phyloP scores from a whole-genome alignment of 2,797 vertebrate genomes.

The Micrastur ruficollis region DNA sequence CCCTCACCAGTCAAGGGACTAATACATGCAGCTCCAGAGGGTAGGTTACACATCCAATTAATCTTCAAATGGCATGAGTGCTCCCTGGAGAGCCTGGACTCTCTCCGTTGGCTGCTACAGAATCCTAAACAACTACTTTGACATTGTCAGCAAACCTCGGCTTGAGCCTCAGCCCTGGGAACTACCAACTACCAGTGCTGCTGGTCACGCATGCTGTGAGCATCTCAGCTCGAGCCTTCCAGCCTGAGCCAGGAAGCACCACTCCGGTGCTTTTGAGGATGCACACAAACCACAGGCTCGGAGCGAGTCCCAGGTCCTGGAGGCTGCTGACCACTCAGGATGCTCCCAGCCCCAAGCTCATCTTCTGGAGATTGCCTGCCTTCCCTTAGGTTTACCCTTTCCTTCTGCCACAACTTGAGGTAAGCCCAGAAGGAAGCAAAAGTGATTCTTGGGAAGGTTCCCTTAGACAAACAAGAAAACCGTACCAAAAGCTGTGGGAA shows the following conservation, averaged over 20 bases:
- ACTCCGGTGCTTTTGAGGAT: neutral
- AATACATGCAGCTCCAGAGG: neutral
- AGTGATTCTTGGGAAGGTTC: neutral
- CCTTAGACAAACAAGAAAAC: neutral
- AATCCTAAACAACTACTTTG: neutral
- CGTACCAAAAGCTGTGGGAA: neutral
- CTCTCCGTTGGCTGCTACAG: neutral
- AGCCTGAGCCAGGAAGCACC: neutral
- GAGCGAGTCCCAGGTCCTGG: neutral
- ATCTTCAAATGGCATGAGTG: neutral
- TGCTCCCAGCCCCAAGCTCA: neutral
- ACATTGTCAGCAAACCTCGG: neutral
- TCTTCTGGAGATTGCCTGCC: neutral
- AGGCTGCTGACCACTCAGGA: neutral
- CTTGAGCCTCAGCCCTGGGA: neutral
- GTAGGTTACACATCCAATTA: neutral
- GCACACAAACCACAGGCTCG: neutral
- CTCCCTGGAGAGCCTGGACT: neutral
- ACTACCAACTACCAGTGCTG: fast-evolving
- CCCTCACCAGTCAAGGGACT: neutral
- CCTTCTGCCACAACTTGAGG: neutral
- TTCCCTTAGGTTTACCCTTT: neutral
- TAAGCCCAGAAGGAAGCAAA: neutral
- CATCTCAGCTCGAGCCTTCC: neutral
- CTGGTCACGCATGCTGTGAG: fast-evolving